phyloP scores from a whole-genome alignment of 2,113 vertebrate genomes.

The Hypomesus transpacificus region DNA sequence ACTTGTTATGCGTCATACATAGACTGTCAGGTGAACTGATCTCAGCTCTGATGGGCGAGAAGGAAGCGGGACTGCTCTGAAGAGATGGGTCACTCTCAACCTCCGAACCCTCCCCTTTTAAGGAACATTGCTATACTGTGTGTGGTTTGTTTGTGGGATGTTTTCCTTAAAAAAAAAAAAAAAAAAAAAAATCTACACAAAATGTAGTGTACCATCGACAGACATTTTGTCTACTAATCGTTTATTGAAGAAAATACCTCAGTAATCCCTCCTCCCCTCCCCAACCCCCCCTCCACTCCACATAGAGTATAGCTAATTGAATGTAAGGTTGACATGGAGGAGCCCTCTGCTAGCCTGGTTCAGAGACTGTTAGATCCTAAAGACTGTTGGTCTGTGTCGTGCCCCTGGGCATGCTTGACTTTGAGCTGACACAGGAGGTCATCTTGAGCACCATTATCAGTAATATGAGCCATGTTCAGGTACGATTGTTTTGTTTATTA shows the following conservation, averaged over 20 bases:
- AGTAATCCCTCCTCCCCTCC: background rate
- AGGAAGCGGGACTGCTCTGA: constrained; percentile 83
- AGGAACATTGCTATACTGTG: constrained; percentile 59
- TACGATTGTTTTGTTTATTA: constrained; percentile 13
- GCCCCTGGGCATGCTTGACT: constrained; percentile 12
- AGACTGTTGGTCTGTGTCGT: constrained; percentile 11
- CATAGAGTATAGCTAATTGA: constrained; percentile 11
- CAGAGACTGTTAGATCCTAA: constrained; percentile 20
- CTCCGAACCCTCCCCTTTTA: constrained; percentile 52
- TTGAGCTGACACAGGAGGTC: constrained; percentile 18
- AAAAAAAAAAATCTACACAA: too few relatives aligned
- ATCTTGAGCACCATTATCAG: constrained; percentile 15
- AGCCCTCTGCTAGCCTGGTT: background rate
- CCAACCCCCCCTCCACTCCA: background rate
- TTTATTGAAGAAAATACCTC: too few relatives aligned
- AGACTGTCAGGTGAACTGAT: constrained; percentile 47
- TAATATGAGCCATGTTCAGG: constrained; percentile 21
- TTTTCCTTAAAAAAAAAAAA: background rate
- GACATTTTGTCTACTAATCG: too few relatives aligned
- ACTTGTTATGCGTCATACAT: constrained; percentile 64
- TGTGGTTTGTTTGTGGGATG: constrained; percentile 60
- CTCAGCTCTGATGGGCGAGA: constrained; percentile 89
- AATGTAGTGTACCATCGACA: too few relatives aligned
- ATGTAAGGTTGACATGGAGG: constrained; percentile 1
- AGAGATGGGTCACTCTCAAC: constrained; percentile 74